Base-by-base conservation (phyloP, 2,888 invertebrate species). In the Aphodius granarius region DNA sequence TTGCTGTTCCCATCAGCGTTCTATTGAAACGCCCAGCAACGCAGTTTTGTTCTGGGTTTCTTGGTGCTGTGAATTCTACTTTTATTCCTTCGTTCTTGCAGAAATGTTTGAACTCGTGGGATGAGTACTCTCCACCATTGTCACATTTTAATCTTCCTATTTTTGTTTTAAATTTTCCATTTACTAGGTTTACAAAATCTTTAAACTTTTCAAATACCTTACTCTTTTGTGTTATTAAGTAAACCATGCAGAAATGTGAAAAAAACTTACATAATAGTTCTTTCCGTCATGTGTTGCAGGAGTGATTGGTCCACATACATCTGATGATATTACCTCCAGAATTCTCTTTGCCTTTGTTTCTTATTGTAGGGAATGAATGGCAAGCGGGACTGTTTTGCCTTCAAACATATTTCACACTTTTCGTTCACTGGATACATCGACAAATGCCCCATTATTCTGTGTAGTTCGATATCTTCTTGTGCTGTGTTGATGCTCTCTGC, bases 391-490 rank as follows among this genome's bases (percentile, higher is more conserved):
- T 79, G 77, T 64, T 78, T 79, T 22, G 66, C 78, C 71, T 75
- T 66, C 17, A 77, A 0, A 72, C 79, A 79, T n/a, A 75, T 63
- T 43, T 77, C 76, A 78, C 81, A 81, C 17, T 78, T 16, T 20
- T 20, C 62, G 63, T 63, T 63, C 23, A 77, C 21, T 70, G 77
- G 76, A 77, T 75, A 81, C 23, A 65, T 71, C 16, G 75, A 78
- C 23, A 23, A 73, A 75, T 76, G 71, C 15, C 76, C 74, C 74
- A 76, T 76, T 75, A 16, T 75, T 72, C 76, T 73, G 62, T 75
- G 76, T 64, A 71, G n/a, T 22, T 75, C 62, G 16, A 20, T 22
- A n/a, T 75, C 72, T 20, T 63, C 74, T 64, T 18, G 21, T 23
- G 73, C 70, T 19, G 68, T 18, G 15, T 23, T 23, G 23, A 23